Evolutionary conservation across 2,888 invertebrate genomes (phyloP), one percentile per base, ranked within the genome.

Genomic region (Troilus luridus): DNA sequence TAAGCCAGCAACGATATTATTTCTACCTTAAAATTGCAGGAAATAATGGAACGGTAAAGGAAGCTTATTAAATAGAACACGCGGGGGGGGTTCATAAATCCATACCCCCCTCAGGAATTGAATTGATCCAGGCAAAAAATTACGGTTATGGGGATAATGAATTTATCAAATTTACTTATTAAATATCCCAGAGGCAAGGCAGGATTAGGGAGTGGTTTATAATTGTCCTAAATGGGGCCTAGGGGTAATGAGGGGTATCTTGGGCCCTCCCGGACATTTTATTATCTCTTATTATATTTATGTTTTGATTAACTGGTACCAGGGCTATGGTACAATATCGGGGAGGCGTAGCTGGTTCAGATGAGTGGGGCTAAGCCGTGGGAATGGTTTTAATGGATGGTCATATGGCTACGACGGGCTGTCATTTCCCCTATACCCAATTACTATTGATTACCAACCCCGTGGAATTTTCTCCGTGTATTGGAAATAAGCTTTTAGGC

Each of bases 271-370:
- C 56, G n/a, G 56, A n/a, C 56, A 85, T 85, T 85, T 85, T 85
- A 56, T 85, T 56, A 56, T 56, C 85, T 56, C n/a, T 85, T 58
- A 85, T 85, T 85, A 85, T 85, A 56, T 85, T 85, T 85, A 85
- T 85, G 11, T 56, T 85, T 58, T 58, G 56, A 85, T 85, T 85
- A 85, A 77, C 72, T 77, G 72, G 17, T 77, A 77, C 17, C 17
- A 17, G 12, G 72, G 19, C 7, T 12, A 77, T 24, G 72, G 27
- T 27, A 41, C 41, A 41, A 41, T 41, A 8, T 41, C 6, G 72
- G 8, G 12, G 6, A 41, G 72, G 11, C 8, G 27, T 12, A 14
- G 14, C 24, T 27, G 24, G 67, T 24, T 7, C 24, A 0, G 24
- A 12, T 14, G 67, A 67, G 67, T 24, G 24, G 67, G 67, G 24